phyloP scores from a whole-genome alignment of 2,113 vertebrate genomes.

The Pelodiscus sinensis region DNA sequence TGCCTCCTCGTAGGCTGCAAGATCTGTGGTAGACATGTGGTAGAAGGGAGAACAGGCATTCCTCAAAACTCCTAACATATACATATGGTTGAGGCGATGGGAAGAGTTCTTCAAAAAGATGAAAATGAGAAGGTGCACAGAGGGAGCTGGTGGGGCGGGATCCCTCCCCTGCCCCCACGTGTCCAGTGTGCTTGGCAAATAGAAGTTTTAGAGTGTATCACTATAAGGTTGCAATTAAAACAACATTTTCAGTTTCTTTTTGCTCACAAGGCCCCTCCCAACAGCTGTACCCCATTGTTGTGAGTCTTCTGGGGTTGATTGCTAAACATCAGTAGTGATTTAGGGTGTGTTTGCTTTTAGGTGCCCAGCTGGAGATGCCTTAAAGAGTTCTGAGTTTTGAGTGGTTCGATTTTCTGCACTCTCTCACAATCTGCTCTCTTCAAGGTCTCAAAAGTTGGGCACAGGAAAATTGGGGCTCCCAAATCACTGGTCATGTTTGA shows the following conservation, averaged over 20 bases:
- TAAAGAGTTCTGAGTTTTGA: conserved; percentile 42
- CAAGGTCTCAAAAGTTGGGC: background rate
- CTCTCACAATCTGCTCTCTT: conserved; percentile 25
- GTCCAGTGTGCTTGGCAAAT: background rate
- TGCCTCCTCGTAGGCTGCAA: background rate
- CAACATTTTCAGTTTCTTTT: background rate
- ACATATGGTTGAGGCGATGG: background rate
- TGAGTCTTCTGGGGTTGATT: background rate
- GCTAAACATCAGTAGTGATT: background rate
- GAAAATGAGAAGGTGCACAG: accelerated
- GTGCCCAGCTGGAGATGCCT: background rate
- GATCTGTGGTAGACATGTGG: background rate
- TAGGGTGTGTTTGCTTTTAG: conserved; percentile 31
- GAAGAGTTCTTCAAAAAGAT: background rate
- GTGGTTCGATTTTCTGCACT: conserved; percentile 41
- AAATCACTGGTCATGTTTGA: background rate
- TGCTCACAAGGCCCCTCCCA: background rate
- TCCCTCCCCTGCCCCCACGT: background rate
- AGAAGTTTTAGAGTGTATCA: background rate
- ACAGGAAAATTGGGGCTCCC: background rate
- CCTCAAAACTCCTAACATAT: background rate
- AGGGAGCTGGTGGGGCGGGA: background rate
- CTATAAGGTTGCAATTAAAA: background rate
- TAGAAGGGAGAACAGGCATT: background rate
- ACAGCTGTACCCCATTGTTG: background rate